A percentile compares a stretch with the other conserved stretches of the same genome.
Conservation (phyloP, 1,140 invertebrate species). For the Brevipalpus yothersi region DNA sequence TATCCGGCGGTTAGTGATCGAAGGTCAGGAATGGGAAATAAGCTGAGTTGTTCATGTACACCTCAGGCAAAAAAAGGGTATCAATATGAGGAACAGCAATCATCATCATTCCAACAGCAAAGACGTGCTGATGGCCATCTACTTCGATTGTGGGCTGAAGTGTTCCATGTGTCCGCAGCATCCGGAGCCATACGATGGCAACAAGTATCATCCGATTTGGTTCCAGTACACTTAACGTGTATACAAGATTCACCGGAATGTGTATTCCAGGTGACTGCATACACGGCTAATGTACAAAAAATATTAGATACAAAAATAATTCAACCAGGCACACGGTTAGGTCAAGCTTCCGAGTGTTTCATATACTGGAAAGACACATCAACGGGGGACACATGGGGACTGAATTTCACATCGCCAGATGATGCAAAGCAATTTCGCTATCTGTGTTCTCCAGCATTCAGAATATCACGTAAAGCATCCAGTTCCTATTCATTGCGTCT, state of each 20-base stretch:
- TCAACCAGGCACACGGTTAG: constrained; percentile 84
- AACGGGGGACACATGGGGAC: constrained; percentile 88
- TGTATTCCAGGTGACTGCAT: constrained; percentile 90
- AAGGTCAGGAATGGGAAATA: constrained; percentile 54
- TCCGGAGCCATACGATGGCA: constrained; percentile 73
- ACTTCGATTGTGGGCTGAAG: constrained; percentile 69
- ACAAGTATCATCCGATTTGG: constrained; percentile 87
- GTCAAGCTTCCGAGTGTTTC: constrained; percentile 91
- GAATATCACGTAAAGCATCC: constrained; percentile 85
- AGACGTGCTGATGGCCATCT: constrained; percentile 5
- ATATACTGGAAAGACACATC: constrained; percentile 76
- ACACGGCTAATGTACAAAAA: constrained; percentile 93
- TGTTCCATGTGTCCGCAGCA: constrained; percentile 74
- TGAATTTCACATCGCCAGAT: constrained; percentile 87
- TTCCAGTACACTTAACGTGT: constrained; percentile 89
- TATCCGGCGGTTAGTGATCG: no score
- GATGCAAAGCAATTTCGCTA: constrained; percentile 90
- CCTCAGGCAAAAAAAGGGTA: constrained; percentile 54
- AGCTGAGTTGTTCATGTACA: constrained; percentile 74
- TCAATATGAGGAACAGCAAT: not conserved
- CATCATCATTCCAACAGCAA: not conserved
- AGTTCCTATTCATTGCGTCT: constrained; percentile 60
- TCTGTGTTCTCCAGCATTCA: constrained; percentile 87
- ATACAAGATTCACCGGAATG: constrained; percentile 85
- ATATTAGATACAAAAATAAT: constrained; percentile 85